A percentile compares a stretch with the other conserved stretches of the same genome.
phyloP scores from a whole-genome alignment of 2,797 vertebrate species.

The Moxostoma hubbsi region DNA sequence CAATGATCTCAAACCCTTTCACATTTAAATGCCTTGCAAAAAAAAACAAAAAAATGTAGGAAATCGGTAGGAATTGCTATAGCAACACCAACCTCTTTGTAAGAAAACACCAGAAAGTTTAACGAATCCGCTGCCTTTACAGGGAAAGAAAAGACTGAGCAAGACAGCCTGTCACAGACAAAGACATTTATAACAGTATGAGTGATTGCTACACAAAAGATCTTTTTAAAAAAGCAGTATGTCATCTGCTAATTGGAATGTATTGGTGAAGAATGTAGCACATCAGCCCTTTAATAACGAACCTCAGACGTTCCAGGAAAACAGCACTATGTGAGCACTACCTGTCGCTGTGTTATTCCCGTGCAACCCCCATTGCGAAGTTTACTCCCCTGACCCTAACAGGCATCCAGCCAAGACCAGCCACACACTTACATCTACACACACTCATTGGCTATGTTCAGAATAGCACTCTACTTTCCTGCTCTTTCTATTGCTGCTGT shows the following conservation, averaged over 20 bases:
- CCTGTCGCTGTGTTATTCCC: slow-evolving; percentile 2
- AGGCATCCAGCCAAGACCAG: slow-evolving; percentile 46
- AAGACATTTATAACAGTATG: slow-evolving; percentile 3
- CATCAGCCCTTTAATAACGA: neutral
- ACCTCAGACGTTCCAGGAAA: neutral
- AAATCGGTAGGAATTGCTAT: slow-evolving; percentile 29
- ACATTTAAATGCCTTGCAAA: no score
- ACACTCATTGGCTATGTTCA: neutral
- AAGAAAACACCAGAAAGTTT: slow-evolving; percentile 18
- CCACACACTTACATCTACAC: slow-evolving; percentile 21
- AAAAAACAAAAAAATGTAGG: no score
- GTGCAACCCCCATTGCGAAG: neutral
- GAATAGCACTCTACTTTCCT: no score
- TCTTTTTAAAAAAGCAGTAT: neutral
- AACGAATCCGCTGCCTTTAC: slow-evolving; percentile 8
- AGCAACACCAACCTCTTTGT: slow-evolving; percentile 26
- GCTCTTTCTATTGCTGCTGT: no score
- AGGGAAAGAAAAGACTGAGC: slow-evolving; percentile 2
- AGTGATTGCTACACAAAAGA: slow-evolving; percentile 8
- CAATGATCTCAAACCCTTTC: neutral
- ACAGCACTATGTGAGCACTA: slow-evolving; percentile 11
- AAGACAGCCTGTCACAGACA: neutral
- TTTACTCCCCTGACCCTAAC: slow-evolving; percentile 41
- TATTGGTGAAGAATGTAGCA: neutral
- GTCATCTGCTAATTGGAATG: slow-evolving; percentile 16